Conservation (phyloP, 1,140 invertebrate genomes). For the Steinernema khuongi region DNA sequence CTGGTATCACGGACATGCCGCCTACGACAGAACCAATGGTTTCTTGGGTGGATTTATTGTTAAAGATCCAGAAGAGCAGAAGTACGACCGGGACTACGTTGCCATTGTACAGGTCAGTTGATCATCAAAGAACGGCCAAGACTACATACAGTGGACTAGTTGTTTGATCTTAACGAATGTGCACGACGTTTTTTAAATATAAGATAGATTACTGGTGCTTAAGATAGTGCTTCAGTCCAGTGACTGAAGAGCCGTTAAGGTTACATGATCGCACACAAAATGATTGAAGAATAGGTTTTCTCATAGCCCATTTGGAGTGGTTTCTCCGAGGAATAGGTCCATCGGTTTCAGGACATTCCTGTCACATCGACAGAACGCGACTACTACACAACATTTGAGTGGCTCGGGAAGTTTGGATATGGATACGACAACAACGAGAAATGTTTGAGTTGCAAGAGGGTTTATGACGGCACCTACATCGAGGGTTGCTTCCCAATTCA, state of each 20-base stretch:
- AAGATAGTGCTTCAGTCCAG: no score
- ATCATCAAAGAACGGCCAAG: no score
- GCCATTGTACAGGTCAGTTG: constrained; percentile 36
- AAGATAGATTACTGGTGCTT: no score
- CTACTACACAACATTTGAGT: neutral
- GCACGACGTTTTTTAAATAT: no score
- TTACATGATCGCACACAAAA: no score
- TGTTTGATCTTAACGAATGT: no score
- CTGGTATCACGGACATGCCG: constrained; percentile 52
- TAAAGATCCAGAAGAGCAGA: constrained; percentile 32
- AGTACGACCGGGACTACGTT: constrained; percentile 24
- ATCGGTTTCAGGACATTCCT: neutral
- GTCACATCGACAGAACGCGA: neutral
- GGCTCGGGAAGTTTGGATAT: neutral
- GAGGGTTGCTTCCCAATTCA: constrained; percentile 37
- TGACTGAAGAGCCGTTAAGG: no score
- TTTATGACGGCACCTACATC: neutral
- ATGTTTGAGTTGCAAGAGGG: neutral
- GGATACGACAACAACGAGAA: neutral
- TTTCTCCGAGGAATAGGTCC: no score
- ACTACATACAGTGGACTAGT: no score
- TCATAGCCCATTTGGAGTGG: no score
- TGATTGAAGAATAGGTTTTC: no score
- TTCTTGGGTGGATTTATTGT: constrained; percentile 51
- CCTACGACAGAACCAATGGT: constrained; percentile 51